A percentile compares a stretch with the other conserved stretches of the same genome.
Conservation (phyloP, 2,113 vertebrate species). For the Microtus oregoni region DNA sequence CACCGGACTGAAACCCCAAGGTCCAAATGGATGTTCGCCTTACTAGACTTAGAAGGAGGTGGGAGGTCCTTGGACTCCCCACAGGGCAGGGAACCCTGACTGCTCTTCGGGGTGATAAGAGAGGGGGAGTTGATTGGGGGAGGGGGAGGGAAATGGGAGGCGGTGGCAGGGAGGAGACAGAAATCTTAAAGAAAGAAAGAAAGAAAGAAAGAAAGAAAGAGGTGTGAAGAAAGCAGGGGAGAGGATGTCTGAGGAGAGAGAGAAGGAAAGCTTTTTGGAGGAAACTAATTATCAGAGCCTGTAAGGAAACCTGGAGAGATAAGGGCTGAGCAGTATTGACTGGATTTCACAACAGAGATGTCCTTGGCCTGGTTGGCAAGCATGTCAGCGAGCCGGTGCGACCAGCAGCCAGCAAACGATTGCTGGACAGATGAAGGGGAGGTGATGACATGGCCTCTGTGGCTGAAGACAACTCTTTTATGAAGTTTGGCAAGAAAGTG, state of each 20-base stretch:
- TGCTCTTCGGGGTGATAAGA: no score
- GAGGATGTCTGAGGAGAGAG: background rate
- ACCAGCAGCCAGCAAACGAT: background rate
- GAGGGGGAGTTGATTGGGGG: no score
- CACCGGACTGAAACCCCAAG: no score
- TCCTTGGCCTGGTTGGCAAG: background rate
- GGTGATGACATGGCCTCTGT: background rate
- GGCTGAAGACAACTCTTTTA: slow-evolving; percentile 49
- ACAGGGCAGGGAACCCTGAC: no score
- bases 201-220: background rate
- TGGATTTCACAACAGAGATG: background rate
- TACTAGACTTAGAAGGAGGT: no score
- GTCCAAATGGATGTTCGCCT: no score
- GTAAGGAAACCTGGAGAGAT: background rate
- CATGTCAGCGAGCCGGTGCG: fast-evolving
- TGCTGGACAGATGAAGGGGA: background rate
- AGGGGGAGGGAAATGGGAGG: no score
- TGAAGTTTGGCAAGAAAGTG: slow-evolving; percentile 3
- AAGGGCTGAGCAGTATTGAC: background rate
- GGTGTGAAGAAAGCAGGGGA: background rate
- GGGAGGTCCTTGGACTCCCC: no score
- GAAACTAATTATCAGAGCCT: background rate
- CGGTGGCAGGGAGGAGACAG: no score
- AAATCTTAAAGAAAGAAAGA: no score
- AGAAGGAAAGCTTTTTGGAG: background rate